Evolutionary conservation across 2,888 invertebrate species (phyloP), one percentile per base, ranked within the genome.

Genomic region (Platerodrilus igneus): DNA sequence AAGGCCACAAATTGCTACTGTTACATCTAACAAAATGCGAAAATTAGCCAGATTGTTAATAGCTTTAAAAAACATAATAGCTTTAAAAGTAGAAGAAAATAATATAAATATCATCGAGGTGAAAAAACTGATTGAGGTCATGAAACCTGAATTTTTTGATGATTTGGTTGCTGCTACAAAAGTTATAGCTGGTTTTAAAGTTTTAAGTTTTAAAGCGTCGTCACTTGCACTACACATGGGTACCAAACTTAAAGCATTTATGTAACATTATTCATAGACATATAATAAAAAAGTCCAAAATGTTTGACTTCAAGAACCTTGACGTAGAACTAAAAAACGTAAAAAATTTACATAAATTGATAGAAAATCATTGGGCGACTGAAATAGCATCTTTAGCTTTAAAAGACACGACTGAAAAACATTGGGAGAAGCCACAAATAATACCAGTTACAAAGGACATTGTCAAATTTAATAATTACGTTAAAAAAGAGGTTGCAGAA

Each of bases 301-400:
- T 20, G 2, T 31, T 31, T 31, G 11, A 3, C 11, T 31, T 31
- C 7, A 11, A 31, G n/a, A 2, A 31, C 21, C 21, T 21, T 3
- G 14, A 31, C 11, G 4, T 31, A 7, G 31, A 31, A 31, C n/a
- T 20, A 20, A 31, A 29, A 20, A 31, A 31, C 31, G 21, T 31
- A 20, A 31, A 31, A 21, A 20, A 31, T 14, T 10, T 31, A 20
- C 19, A 31, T 17, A 20, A 31, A 29, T 18, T 33, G 13, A 11
- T 21, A 34, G 26, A 30, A 14, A 22, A 8, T 38, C 34, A 45
- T 14, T 47, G 41, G 44, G 35, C 27, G 11, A 37, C 37, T 6
- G 43, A 47, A 14, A 13, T 45, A 19, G 39, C 40, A n/a, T 44
- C 37, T 29, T 26, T 35, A 29, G 44, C 37, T n/a, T 13, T 25